Conservation (phyloP, 2,113 vertebrate species). For the Mormyrus lacerda region DNA sequence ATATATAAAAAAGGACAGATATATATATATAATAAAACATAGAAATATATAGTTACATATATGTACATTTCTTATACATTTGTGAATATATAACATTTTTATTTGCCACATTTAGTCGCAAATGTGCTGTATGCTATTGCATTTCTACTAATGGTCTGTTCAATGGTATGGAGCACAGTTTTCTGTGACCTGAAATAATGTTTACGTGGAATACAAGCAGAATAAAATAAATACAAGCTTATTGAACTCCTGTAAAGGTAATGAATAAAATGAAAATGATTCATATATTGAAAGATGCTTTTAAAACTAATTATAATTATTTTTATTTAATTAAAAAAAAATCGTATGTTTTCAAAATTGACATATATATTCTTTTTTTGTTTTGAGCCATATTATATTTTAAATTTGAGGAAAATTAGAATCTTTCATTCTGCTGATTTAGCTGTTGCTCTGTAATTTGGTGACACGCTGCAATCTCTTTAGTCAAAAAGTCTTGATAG, state of each 20-base stretch:
- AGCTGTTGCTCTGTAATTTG: neutral
- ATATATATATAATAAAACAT: neutral
- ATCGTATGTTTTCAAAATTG: neutral
- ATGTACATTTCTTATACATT: neutral
- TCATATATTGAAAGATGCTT: neutral
- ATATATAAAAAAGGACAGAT: too few relatives aligned
- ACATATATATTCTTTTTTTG: neutral
- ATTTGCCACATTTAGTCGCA: neutral
- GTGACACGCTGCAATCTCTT: neutral
- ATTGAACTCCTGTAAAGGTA: neutral
- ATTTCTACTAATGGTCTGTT: neutral
- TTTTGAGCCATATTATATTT: neutral
- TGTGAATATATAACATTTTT: neutral
- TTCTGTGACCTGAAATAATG: neutral
- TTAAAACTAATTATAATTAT: neutral
- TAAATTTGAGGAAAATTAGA: neutral
- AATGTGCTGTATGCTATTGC: neutral
- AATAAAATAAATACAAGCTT: neutral
- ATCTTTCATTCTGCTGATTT: neutral
- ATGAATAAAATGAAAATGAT: neutral
- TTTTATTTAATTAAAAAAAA: neutral
- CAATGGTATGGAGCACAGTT: neutral
- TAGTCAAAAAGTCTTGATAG: neutral
- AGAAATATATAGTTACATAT: neutral
- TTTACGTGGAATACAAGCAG: neutral